Evolutionary conservation across 2,888 invertebrate genomes (phyloP), one percentile per base, ranked within the genome.

Genomic region (Trichogramma evanescens): DNA sequence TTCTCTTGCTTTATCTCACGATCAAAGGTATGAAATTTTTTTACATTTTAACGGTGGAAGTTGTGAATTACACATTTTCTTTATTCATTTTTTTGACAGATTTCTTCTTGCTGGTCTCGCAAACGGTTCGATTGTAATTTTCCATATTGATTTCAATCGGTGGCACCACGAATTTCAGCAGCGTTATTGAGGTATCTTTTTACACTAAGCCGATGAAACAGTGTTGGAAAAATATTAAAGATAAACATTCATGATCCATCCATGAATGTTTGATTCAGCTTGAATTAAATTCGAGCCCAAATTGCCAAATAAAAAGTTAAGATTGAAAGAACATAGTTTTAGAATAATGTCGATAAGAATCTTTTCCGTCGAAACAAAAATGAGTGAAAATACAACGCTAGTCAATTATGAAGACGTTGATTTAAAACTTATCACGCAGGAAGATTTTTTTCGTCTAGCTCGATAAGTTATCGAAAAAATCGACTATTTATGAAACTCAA

Each of bases 91-190:
- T 53, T 9, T 13, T 13, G 13, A 13, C 80, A 97, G 96, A 79
- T 98, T 96, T 83, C 84, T 99, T 69, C 82, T 99, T 73, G 97
- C 97, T 70, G 99, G 99, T 58, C 83, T 99, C 61, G 94, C 96
- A 61, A 94, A 97, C 69, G 99, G 99, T 57, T 96, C 98, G 57
- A 89, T 99, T 69, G 94, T 99, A 64, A 96, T 99, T 72, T 98
- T 98, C 83, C 97, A 99, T 83, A 96, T 99, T 79, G 98, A 99
- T 81, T 99, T 99, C 84, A 99, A 99, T 81, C 85, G 93, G 75
- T 95, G 95, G 95, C 95, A 95, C 80, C 94, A 95, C 78, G 94
- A 95, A 80, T 95, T 93, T 80, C 94, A 95, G 76, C 94, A 94
- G 80, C 87, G 94, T 72, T 94, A 94, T 83, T 94, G 84, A 84